Percentiles rank a stretch among this genome's conserved stretches.
Evolutionary conservation across 2,113 vertebrate genomes (phyloP).

Genomic region (Petromus typicus): DNA sequence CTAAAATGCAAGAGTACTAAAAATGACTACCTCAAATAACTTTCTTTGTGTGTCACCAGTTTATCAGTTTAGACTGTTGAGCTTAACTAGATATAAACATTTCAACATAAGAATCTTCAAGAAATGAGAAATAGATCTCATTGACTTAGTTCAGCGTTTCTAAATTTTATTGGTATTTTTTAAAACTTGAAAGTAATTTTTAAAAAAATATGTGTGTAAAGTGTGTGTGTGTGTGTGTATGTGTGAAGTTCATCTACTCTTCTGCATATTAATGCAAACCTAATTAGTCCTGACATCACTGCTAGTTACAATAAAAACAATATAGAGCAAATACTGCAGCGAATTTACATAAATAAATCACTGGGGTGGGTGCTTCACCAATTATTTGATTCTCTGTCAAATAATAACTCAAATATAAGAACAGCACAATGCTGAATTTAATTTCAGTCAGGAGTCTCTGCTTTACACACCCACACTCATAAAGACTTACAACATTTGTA

Average conservation of each 20-base stretch:
- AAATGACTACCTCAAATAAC: neutral
- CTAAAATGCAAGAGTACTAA: neutral
- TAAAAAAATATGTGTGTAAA: neutral
- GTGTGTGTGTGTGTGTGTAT: neutral
- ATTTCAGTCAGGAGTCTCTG: slow-evolving; percentile 20
- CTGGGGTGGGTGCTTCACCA: neutral
- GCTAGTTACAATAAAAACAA: neutral
- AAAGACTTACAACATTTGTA: neutral
- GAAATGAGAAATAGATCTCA: slow-evolving; percentile 65
- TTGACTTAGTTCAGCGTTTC: neutral
- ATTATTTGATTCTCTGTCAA: neutral
- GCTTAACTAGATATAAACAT: neutral
- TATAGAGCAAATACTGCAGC: neutral
- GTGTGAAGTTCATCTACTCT: neutral
- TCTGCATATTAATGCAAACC: neutral
- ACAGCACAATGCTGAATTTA: neutral
- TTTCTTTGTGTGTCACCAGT: neutral
- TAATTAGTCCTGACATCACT: neutral
- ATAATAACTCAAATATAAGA: neutral
- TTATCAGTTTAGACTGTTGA: slow-evolving; percentile 35
- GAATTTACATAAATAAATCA: neutral
- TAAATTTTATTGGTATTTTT: slow-evolving; percentile 33
- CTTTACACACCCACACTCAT: neutral
- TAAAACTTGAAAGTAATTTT: neutral
- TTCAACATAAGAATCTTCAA: slow-evolving; percentile 59